A percentile compares a stretch with the other conserved stretches of the same genome.
These are phyloP conservation scores for Elachura formosa DNA, from an alignment of 2,113 vertebrate species.

Conservation along the genomic window DNA sequence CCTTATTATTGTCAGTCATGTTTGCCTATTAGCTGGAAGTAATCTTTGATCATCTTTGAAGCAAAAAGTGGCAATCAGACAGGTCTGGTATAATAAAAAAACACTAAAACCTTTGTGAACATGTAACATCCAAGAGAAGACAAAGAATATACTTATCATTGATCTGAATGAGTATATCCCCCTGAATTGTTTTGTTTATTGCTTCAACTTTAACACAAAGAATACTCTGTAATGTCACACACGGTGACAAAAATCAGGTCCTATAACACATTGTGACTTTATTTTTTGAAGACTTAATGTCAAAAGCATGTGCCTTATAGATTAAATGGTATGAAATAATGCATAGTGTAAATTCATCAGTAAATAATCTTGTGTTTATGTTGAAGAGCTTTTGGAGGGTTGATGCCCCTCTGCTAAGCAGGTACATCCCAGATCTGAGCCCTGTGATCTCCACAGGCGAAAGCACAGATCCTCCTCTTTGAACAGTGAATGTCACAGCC, in stretches of 20 bases:
- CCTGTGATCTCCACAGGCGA: neutral
- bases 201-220: conserved; percentile 5
- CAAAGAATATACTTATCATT: neutral
- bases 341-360: neutral
- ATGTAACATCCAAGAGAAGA: neutral
- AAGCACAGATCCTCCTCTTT: neutral
- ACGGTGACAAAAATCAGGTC: neutral
- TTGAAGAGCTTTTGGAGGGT: neutral
- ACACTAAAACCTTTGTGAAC: neutral
- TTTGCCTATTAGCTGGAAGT: neutral
- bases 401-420: neutral
- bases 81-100: neutral
- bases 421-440: neutral
- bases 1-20: neutral
- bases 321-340: neutral
- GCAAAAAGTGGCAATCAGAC: neutral
- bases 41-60: conserved; percentile 3
- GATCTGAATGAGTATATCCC: neutral
- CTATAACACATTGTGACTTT: neutral
- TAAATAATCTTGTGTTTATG: neutral
- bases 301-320: neutral
- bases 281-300: neutral
- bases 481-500: neutral
- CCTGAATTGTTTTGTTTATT: neutral
- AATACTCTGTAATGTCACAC: neutral